phyloP scores from a whole-genome alignment of 2,888 invertebrate genomes.

The Rhogogaster chlorosoma region DNA sequence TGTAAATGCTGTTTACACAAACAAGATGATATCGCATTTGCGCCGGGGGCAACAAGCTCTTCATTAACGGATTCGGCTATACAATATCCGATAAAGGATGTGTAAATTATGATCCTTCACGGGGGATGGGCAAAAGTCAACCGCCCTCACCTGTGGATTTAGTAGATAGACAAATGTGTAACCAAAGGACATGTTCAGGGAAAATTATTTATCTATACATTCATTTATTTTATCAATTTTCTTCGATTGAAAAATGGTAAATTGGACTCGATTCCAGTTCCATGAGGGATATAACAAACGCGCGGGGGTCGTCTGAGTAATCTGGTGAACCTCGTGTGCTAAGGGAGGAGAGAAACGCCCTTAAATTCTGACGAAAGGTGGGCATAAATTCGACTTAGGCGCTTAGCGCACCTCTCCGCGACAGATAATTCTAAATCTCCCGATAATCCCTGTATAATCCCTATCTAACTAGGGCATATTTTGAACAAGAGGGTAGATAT shows the following conservation, averaged over 20 bases:
- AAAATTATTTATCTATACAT: neutral
- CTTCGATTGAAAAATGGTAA: neutral
- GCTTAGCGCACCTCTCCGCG: conserved; percentile 60
- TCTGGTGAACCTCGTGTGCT: conserved; percentile 4
- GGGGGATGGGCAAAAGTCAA: neutral
- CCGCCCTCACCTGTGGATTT: neutral
- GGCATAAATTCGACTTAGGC: conserved; percentile 67
- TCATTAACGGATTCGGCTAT: conserved; percentile 62
- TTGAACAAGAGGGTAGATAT: conserved; percentile 60
- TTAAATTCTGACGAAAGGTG: conserved; percentile 58
- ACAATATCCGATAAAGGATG: conserved; percentile 63
- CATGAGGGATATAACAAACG: neutral
- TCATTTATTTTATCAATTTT: neutral
- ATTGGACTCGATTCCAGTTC: neutral
- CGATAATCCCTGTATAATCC: conserved; percentile 65
- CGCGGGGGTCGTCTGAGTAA: neutral
- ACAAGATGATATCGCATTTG: conserved; percentile 62
- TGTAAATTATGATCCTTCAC: neutral
- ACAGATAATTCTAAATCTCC: conserved; percentile 71
- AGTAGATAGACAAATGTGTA: neutral
- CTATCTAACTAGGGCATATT: conserved; percentile 72
- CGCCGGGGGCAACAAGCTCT: conserved; percentile 60
- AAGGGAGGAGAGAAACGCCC: conserved; percentile 26
- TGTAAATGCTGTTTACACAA: conserved; percentile 50
- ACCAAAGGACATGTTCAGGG: neutral